Percentiles rank a stretch among this genome's conserved stretches.
Evolutionary conservation across 2,797 vertebrate genomes (phyloP).

Genomic region (Gambusia yucatana): DNA sequence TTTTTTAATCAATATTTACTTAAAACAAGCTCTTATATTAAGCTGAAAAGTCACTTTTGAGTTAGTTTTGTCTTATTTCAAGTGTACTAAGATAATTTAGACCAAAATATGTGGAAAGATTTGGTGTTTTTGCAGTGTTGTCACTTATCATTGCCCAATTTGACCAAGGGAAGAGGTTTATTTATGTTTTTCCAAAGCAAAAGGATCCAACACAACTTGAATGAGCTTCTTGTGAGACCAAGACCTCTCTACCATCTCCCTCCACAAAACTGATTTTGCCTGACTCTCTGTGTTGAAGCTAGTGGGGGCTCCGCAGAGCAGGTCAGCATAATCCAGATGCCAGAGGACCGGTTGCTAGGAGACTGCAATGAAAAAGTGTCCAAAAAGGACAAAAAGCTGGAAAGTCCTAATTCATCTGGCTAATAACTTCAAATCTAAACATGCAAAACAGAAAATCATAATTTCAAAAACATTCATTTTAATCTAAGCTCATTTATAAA

Average conservation of each 20-base stretch:
- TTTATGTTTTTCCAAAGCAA: not conserved
- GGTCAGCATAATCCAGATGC: constrained; percentile 74
- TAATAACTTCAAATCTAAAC: not conserved
- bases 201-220: not conserved
- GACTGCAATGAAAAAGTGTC: constrained; percentile 63
- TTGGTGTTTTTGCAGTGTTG: too few relatives aligned
- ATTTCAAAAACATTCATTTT: not conserved
- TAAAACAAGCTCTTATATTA: too few relatives aligned
- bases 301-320: constrained; percentile 56
- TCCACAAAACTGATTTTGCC: constrained; percentile 39
- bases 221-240: constrained; percentile 47
- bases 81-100: too few relatives aligned
- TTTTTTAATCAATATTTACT: too few relatives aligned
- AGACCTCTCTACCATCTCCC: constrained; percentile 43
- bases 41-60: too few relatives aligned
- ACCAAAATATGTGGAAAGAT: too few relatives aligned
- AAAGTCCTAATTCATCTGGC: constrained; percentile 16
- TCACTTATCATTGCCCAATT: not conserved
- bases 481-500: not conserved
- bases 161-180: not conserved
- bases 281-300: constrained; percentile 43
- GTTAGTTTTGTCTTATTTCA: too few relatives aligned
- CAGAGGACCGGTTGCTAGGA: constrained; percentile 78
- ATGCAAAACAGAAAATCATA: not conserved
- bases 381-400: constrained; percentile 23